Evolutionary conservation across 2,113 vertebrate genomes (phyloP), one percentile per base, ranked within the genome.

Genomic region (Pollachius pollachius): DNA sequence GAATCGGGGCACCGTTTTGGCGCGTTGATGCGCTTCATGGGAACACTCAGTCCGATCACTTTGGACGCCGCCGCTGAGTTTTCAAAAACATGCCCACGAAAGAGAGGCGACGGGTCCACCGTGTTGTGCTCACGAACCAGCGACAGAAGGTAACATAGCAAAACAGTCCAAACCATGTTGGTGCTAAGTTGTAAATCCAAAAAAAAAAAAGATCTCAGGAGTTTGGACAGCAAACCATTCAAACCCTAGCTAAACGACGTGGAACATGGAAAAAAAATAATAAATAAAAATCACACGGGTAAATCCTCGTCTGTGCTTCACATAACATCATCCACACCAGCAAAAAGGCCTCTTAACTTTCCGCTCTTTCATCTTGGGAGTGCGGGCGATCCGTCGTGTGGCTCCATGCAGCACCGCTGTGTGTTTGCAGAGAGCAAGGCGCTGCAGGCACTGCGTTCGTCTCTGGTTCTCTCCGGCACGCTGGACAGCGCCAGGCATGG

Each of bases 41-140:
- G 93, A 67, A 95, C 88, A 84, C 84, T 94, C 52, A 95, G 87
- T 74, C 94, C 94, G 77, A 87, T 91, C 52, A 95, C 94, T 81
- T 91, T 94, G 0, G 94, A 93, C 67, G 93, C 94, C 71, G 84
- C 41, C 17, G 94, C 93, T 1, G 93, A 92, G 92, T 95, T 95
- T 86, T 96, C 95, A 71, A 88, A 91, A 64, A 96, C 89, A 63
- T 94, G 93, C 12, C 94, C 94, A 67, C 88, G 88, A 68, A 94
- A 95, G 37, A 93, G 89, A 58, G 94, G 91, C 64, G 76, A 77
- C 52, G 81, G 82, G 52, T 85, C 75, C 67, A 70, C 80, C 16
- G 86, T 81, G 69, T 86, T 85, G 64, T 76, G 85, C 80, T 88
- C 90, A 67, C 69, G 75, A 27, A 87, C 83, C 64, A 81, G 82